These are phyloP conservation scores for Ictalurus furcatus DNA, from an alignment of 2,113 vertebrate genomes.

Conservation along the genomic window DNA sequence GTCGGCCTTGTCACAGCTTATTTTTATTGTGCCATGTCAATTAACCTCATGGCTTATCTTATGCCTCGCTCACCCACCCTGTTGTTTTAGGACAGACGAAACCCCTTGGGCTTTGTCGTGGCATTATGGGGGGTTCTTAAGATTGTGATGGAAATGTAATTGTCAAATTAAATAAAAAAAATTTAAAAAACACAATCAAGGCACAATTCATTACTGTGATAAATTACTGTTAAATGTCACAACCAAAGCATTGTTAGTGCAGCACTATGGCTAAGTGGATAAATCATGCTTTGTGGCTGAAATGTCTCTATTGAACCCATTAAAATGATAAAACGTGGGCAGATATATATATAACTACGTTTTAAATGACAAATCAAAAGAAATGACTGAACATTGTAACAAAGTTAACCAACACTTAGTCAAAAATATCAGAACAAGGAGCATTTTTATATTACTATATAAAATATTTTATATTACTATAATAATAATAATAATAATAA, in stretches of 20 bases:
- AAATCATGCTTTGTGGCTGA: neutral
- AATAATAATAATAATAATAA: neutral
- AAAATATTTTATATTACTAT: too few species aligned
- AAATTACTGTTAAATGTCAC: neutral
- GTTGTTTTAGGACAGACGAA: neutral
- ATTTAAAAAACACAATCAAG: neutral
- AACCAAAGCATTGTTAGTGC: neutral
- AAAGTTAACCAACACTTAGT: neutral
- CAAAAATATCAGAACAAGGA: neutral
- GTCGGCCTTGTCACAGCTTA: slow-evolving; percentile 15
- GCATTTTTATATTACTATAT: neutral
- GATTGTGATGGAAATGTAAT: neutral
- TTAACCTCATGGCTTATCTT: slow-evolving; percentile 21
- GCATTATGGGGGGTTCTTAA: neutral
- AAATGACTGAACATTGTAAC: neutral
- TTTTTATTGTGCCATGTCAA: neutral
- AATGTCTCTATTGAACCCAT: neutral
- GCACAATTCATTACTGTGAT: neutral
- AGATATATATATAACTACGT: neutral
- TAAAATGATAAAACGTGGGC: neutral
- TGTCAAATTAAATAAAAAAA: neutral
- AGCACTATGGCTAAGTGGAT: neutral
- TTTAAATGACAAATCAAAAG: neutral
- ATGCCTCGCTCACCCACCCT: neutral
- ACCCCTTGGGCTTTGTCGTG: neutral